Base-by-base conservation (phyloP, 2,888 invertebrate genomes). In the Cremastinae sp. region DNA sequence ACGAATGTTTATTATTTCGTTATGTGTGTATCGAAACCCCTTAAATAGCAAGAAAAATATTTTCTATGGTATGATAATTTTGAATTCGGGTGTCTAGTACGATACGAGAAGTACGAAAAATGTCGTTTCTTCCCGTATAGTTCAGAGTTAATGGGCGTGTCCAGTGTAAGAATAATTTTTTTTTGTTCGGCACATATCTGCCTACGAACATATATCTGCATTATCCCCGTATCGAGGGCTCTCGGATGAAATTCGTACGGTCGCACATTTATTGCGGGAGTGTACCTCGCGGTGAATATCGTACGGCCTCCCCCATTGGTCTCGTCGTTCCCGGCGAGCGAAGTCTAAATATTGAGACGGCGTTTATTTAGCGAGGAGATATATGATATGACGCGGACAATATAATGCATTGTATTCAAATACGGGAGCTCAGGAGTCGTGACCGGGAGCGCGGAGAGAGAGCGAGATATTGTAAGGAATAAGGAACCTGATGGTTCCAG, bases 391-490 rank as follows among this genome's bases (percentile, higher is more conserved):
- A 89, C 87, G 87, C 86, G 86, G 88, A 89, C 89, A 89, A 90
- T 90, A 89, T 90, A 89, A 89, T 89, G 89, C 89, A 89, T 89
- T 89, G 89, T 89, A 89, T 89, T 89, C 89, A 89, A 89, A 89
- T 89, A 89, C 88, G 80, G 89, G 87, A 88, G 89, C 87, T 81
- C 85, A 84, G 83, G 85, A 89, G 84, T 89, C 89, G 89, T 89
- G 89, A 89, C 89, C 89, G 84, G 86, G 85, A 89, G 88, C 86
- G 82, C 80, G 80, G 77, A 80, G 81, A 73, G 78, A 79, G 79
- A 69, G 65, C 41, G 20, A 69, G 36, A 62, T 28, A 54, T 51
- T 16, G 62, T 36, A 38, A 58, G 61, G 56, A 69, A 18, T 53
- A 49, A 61, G 71, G 22, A 68, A 64, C 58, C 69, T 54, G 64